Percentiles rank a stretch among this genome's conserved stretches.
phyloP scores from a whole-genome alignment of 30 jellyfish, hydroid and myxozoan species.

The Sanderia malayensis region DNA sequence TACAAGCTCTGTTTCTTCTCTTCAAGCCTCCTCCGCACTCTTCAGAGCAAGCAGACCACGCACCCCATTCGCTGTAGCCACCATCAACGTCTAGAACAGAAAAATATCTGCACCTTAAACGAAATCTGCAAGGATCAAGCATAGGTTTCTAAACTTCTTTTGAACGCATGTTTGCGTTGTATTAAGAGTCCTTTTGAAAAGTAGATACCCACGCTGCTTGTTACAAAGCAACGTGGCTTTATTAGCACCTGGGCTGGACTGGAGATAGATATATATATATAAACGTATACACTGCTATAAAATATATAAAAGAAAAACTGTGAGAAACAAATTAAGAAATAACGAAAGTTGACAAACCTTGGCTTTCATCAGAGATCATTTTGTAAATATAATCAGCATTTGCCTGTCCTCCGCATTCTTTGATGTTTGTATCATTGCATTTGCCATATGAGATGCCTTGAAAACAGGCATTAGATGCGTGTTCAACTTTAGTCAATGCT shows the following conservation, averaged over 20 bases:
- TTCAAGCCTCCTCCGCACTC: conserved; percentile 69
- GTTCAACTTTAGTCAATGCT: not conserved
- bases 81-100: conserved; percentile 76
- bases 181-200: no score
- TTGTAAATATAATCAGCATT: conserved; percentile 59
- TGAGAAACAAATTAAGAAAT: no score
- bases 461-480: conserved; percentile 45
- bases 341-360: conserved; percentile 15
- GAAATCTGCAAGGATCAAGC: no score
- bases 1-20: conserved; percentile 55
- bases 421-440: conserved; percentile 56
- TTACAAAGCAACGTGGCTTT: no score
- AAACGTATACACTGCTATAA: no score
- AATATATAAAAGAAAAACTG: not conserved
- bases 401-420: conserved; percentile 77
- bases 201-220: no score
- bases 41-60: conserved; percentile 64
- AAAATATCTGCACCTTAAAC: no score
- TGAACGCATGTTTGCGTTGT: no score
- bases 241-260: no score
- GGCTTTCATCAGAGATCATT: conserved; percentile 3
- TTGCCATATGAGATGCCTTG: conserved; percentile 42
- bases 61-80: conserved; percentile 60
- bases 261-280: no score
- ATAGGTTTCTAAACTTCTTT: no score